Evolutionary conservation across 92 coral and sea anemone species (phyloP).

Genomic region (Porites rus): DNA sequence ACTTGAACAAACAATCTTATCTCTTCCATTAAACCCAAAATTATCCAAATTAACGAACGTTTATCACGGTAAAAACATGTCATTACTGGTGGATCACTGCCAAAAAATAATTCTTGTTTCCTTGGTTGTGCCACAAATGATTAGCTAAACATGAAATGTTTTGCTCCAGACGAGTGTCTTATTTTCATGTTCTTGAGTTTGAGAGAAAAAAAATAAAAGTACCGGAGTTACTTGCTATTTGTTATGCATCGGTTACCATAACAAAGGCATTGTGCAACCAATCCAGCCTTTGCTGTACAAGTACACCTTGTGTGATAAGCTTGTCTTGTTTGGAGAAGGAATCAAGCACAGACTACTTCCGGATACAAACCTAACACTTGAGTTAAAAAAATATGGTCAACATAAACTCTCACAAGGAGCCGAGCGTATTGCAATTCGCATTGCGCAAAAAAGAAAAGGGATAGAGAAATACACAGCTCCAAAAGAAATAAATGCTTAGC

Average conservation of each 20-base stretch:
- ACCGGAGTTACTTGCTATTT: conserved; percentile 3
- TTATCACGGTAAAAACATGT: conserved; percentile 28
- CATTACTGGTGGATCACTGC: conserved; percentile 34
- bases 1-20: conserved; percentile 51
- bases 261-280: conserved; percentile 3
- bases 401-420: too few relatives aligned
- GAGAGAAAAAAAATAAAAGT: conserved; percentile 17
- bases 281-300: conserved; percentile 5
- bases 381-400: not conserved
- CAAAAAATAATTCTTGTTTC: conserved; percentile 24
- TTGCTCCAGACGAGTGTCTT: not conserved
- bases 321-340: not conserved
- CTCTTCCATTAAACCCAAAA: conserved; percentile 22
- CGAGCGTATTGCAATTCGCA: too few relatives aligned
- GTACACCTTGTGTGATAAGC: conserved; percentile 13
- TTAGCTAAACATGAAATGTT: not conserved
- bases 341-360: conserved; percentile 14
- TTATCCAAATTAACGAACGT: conserved; percentile 28
- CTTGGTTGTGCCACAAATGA: not conserved
- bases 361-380: not conserved
- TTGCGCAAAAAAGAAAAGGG: too few relatives aligned
- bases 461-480: too few relatives aligned
- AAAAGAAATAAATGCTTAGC: too few relatives aligned
- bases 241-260: not conserved
- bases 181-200: not conserved